Base-by-base conservation (phyloP, 2,113 vertebrate genomes). In the Orientallactaga bullata region DNA sequence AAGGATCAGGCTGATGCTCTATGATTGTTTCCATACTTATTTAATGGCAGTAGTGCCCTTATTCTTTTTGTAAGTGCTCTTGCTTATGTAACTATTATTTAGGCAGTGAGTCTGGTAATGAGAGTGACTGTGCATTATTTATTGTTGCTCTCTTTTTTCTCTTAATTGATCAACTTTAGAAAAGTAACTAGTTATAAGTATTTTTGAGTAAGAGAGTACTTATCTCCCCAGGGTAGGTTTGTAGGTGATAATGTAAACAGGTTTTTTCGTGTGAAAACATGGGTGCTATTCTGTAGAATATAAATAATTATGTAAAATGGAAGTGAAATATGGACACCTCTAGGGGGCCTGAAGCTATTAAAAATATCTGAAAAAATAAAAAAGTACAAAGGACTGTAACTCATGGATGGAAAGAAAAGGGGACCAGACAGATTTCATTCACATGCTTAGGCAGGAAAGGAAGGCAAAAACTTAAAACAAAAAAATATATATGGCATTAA, bases 351-450 rank as follows among this genome's bases (percentile, higher is more conserved):
- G 32, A 89, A 11, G 77, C 32, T 89, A 84, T 68, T 79, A 21
- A 94, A 89, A 90, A 88, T 82, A 68, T 3, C 35, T 42, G 9
- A 71, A 90, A 95, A 94, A n/a, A 93, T 1, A 42, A 63, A 95
- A 83, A 37, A 74, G 3, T 88, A 12, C 37, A 90, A n/a, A 63
- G 23, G 58, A 82, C 32, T 7, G 74, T 17, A 23, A 30, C 17
- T 32, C 21, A 47, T 60, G 55, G 55, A 69, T 65, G 12, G 35
- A 89, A 71, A 81, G 32, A 8, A 78, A 95, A 84, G 26, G 18
- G 32, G 16, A 10, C 77, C 17, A 16, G 2, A 7, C 24, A 69
- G 20, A 85, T 47, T 66, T 61, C 87, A 89, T 24, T 32, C n/a
- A 90, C 28, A 76, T 72, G 51, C 61, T 85, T 85, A 89, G 28